Evolutionary conservation across 2,888 invertebrate genomes (phyloP), one percentile per base, ranked within the genome.

Genomic region (Caenorhabditis japonica): DNA sequence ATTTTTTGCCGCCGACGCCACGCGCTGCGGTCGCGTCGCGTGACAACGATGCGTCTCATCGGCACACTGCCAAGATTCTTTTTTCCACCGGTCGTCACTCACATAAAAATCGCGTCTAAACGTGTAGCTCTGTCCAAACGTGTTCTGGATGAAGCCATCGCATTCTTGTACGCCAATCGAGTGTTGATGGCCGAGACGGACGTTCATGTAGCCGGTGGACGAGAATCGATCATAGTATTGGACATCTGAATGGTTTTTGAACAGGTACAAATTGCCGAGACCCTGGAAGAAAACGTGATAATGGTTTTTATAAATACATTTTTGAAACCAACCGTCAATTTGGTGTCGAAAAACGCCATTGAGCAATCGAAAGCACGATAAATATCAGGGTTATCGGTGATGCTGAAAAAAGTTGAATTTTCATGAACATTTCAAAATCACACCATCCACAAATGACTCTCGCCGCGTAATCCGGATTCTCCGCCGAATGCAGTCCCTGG

Each of bases 211-310:
- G 13, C 82, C 82, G 21, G 77, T 77, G 39, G 77, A 75, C n/a
- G 79, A 75, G 53, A 79, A 81, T 44, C 77, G 52, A 44, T 82
- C 80, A 34, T 71, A 82, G 60, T 72, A 82, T 51, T 76, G 68
- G 2, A 81, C 76, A 15, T 73, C 75, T 0, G 72, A 36, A 21
- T 61, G 59, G 21, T 79, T 59, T 34, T 71, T 66, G 77, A 82
- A 82, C 21, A 82, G 60, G 33, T 76, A 82, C 44, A 82, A 46
- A n/a, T 77, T 79, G n/a, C 82, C 82, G 23, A 82, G 77, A 8
- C 82, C 82, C 78, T 79, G 53, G 21, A 71, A 39, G 30, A 30
- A 30, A n/a, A 30, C 5, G 30, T n/a, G 10, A 19, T 17, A 23
- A 27, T 43, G 21, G 25, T 52, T 39, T 41, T 43, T 25, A 12